A percentile compares a stretch with the other conserved stretches of the same genome.
Evolutionary conservation across 2,797 vertebrate genomes (phyloP).

Genomic region (Streptopelia turtur): DNA sequence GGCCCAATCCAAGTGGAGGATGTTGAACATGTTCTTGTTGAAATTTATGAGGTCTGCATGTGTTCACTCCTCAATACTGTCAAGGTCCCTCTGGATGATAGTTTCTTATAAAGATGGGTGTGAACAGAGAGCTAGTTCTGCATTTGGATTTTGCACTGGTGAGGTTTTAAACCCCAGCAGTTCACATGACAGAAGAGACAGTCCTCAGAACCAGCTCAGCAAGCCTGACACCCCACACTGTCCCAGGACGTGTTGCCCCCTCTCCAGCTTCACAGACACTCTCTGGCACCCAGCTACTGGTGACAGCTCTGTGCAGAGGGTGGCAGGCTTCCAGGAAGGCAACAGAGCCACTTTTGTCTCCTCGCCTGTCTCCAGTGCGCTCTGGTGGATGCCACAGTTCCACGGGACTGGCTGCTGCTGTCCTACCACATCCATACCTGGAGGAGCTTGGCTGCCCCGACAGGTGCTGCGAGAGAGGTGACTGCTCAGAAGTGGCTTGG

Average conservation of each 20-base stretch:
- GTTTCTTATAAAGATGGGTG: not conserved
- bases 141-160: not conserved
- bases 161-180: not conserved
- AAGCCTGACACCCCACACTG: fast-evolving
- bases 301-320: fast-evolving
- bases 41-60: not conserved
- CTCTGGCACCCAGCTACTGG: not conserved
- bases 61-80: not conserved
- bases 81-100: not conserved
- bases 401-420: fast-evolving
- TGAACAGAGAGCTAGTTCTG: not conserved
- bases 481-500: not conserved
- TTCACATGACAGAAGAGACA: not conserved
- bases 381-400: not conserved
- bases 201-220: not conserved
- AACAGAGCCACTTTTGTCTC: not conserved
- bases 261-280: not conserved
- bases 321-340: not conserved
- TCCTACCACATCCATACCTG: not conserved
- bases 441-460: not conserved
- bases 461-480: fast-evolving
- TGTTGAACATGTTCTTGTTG: not conserved
- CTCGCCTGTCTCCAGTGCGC: fast-evolving
- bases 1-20: not conserved
- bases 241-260: fast-evolving